Evolutionary conservation across 2,797 vertebrate genomes (phyloP).

Genomic region (Nyctibius grandis): DNA sequence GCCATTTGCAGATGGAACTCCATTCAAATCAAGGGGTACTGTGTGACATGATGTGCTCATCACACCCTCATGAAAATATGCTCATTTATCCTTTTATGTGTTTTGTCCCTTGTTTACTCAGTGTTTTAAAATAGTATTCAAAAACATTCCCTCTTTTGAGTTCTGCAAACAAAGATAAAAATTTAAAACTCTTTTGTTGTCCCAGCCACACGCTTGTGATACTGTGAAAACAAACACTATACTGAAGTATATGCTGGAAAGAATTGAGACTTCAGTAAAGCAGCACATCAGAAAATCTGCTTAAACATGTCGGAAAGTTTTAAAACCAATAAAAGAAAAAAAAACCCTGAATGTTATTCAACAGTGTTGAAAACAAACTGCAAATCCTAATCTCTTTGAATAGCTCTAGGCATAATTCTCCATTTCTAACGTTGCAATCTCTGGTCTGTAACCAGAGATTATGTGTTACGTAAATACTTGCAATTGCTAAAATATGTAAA

Average conservation of each 20-base stretch:
- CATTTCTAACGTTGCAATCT: neutral
- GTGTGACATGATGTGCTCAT: neutral
- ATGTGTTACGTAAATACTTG: slow-evolving; percentile 23
- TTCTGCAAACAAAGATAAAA: neutral
- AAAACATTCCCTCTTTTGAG: neutral
- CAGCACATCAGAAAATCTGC: neutral
- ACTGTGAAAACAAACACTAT: neutral
- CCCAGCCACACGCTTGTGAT: neutral
- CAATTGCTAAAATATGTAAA: neutral
- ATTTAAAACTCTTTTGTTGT: neutral
- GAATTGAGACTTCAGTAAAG: neutral
- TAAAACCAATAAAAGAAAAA: neutral
- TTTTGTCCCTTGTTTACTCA: neutral
- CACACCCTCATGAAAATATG: neutral
- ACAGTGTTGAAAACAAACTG: neutral
- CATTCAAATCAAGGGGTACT: neutral
- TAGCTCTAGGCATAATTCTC: slow-evolving; percentile 9
- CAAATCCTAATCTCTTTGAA: slow-evolving; percentile 10
- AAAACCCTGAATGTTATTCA: neutral
- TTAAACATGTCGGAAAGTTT: slow-evolving; percentile 32
- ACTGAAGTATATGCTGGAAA: neutral
- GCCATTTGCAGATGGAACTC: neutral
- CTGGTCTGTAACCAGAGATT: slow-evolving; percentile 17
- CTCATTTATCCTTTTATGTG: neutral
- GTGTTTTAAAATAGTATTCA: neutral